Percentiles rank a stretch among this genome's conserved stretches.
Conservation (phyloP, 64 coral and sea anemone genomes). For the Astreopora myriophthalma region DNA sequence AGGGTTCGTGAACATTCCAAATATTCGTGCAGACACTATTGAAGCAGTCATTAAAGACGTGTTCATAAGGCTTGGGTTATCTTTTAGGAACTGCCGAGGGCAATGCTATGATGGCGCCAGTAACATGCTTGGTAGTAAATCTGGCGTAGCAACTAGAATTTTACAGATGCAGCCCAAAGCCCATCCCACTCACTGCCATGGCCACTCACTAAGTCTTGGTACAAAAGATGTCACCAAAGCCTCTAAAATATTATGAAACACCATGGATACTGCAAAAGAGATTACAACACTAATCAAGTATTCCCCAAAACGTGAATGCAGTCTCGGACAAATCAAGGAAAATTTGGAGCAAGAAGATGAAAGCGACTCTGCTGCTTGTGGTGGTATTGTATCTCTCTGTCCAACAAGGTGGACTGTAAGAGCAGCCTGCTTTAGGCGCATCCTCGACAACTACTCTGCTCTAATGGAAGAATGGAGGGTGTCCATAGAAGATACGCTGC, state of each 20-base stretch:
- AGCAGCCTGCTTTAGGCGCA: conserved; percentile 6
- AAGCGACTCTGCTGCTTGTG: background rate
- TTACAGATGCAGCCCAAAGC: too few relatives aligned
- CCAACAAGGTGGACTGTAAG: conserved; percentile 21
- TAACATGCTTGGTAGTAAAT: conserved; percentile 72
- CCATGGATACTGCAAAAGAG: conserved; percentile 3
- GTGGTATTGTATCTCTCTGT: background rate
- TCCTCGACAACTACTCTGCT: conserved; percentile 23
- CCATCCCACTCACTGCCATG: conserved; percentile 32
- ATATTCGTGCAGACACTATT: conserved; percentile 69
- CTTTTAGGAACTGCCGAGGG: conserved; percentile 67
- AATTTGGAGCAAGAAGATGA: background rate
- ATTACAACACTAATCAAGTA: background rate
- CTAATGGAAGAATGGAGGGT: background rate
- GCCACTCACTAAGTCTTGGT: conserved; percentile 12
- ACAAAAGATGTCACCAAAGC: background rate
- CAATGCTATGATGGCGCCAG: conserved; percentile 83
- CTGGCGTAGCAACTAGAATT: conserved; percentile 46
- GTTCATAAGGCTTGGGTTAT: conserved; percentile 60
- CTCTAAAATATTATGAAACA: conserved; percentile 2
- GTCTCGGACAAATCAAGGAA: background rate
- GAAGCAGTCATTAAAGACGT: conserved; percentile 73
- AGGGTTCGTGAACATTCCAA: conserved; percentile 67
- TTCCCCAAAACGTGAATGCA: background rate
- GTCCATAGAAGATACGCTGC: background rate